Evolutionary conservation across 1,140 invertebrate species (phyloP), one percentile per base, ranked within the genome.

Genomic region (Drosophila lini): DNA sequence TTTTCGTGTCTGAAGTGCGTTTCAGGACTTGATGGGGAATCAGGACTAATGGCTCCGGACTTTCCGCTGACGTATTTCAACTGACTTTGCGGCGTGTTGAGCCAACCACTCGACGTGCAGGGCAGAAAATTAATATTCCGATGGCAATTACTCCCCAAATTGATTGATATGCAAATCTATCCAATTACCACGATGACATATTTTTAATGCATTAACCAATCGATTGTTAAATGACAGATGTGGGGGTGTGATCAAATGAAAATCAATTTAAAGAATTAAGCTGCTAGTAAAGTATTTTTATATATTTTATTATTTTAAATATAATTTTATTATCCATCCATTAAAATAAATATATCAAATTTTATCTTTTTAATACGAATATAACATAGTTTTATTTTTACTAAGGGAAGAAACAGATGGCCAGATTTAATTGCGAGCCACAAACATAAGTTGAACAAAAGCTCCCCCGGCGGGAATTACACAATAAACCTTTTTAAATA

Each of bases 401-500:
- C 10, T 19, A 3, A 3, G 31, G 10, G 5, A 11, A 32, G 34
- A 36, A 34, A 34, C 28, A 34, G 5, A 53, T 52, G 48, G 32
- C 31, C 45, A 38, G 7, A 53, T 67, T 42, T 71, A 57, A 57
- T 69, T 56, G 36, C 41, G 7, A 34, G 36, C 64, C 53, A 22
- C 53, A 71, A 34, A 16, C 68, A 52, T 19, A 74, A 50, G 65
- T 59, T 58, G 42, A 34, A 71, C 52, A 70, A 71, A 70, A 48
- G 65, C 52, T 58, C 44, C 67, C 53, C 10, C 10, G 36, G 44
- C 36, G 31, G 36, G 68, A 45, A 44, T 73, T 81, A 65, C 64
- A 81, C 44, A 73, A 74, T 77, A 81, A 84, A 81, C 78, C 74
- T 69, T 80, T 80, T 80, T 57, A 57, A 63, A 41, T 69, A 70